These are phyloP conservation scores for Genyomyrus donnyi DNA, from an alignment of 2,113 vertebrate species.

Conservation along the genomic window DNA sequence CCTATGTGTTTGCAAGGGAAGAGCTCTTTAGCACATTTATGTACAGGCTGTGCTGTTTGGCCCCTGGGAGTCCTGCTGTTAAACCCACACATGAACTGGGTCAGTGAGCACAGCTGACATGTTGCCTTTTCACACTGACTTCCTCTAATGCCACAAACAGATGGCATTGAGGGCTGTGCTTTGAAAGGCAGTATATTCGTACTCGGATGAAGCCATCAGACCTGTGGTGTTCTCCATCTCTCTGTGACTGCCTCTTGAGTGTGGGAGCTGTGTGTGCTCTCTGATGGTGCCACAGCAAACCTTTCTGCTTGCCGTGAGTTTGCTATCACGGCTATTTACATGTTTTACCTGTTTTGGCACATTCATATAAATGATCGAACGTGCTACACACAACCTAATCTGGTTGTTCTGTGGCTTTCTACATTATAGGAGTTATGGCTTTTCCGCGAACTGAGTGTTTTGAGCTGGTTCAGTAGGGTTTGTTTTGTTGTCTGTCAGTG, in stretches of 20 bases:
- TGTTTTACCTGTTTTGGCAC: background rate
- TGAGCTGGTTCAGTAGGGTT: background rate
- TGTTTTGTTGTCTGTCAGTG: background rate
- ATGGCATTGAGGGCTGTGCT: slow-evolving; percentile 4
- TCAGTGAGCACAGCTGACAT: slow-evolving; percentile 17
- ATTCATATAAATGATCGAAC: background rate
- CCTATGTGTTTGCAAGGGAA: background rate
- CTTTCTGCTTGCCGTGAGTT: background rate
- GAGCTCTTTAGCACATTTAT: background rate
- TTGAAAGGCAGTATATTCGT: background rate
- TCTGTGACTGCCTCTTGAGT: background rate
- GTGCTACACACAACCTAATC: background rate
- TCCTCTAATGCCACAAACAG: slow-evolving; percentile 21
- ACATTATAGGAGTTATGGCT: background rate
- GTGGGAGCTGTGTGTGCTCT: background rate
- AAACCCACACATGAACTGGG: slow-evolving; percentile 12
- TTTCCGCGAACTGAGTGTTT: background rate
- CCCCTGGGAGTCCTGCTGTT: background rate
- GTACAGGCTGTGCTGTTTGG: background rate
- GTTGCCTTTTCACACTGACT: slow-evolving; percentile 14
- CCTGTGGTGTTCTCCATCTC: background rate
- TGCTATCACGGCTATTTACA: background rate
- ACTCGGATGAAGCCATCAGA: background rate
- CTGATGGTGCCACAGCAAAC: background rate
- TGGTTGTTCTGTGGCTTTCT: background rate